A percentile compares a stretch with the other conserved stretches of the same genome.
phyloP scores from a whole-genome alignment of 2,888 invertebrate genomes.

The Cataglyphis altisquamis region DNA sequence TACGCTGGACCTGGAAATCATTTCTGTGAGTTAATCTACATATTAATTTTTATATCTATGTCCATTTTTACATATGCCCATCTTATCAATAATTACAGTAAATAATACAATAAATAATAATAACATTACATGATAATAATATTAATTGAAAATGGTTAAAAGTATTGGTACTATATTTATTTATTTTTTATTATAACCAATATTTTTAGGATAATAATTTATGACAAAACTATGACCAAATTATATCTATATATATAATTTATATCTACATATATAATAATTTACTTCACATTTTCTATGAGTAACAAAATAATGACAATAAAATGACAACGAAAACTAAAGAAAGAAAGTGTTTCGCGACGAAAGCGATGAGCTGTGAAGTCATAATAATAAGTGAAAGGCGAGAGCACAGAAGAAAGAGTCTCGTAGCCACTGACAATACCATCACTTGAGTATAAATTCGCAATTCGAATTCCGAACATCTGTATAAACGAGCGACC shows the following conservation, averaged over 20 bases:
- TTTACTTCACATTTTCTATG: background rate
- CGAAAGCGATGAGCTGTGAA: conserved; percentile 10
- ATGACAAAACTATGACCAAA: background rate
- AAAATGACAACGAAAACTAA: background rate
- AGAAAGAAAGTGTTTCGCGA: conserved; percentile 6
- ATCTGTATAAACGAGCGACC: conserved; percentile 50
- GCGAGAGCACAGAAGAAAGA: conserved; percentile 16
- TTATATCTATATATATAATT: too few species aligned
- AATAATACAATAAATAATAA: background rate
- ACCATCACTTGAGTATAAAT: conserved; percentile 38
- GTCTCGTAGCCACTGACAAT: conserved; percentile 36
- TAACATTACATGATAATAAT: background rate
- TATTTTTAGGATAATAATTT: background rate
- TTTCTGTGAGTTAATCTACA: conserved; percentile 91
- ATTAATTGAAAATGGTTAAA: background rate
- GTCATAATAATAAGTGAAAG: conserved; percentile 46
- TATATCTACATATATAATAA: too few species aligned
- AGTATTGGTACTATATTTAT: background rate
- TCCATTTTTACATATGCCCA: background rate
- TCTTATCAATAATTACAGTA: background rate
- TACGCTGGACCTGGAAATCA: conserved; percentile 99
- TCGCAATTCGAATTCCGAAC: conserved; percentile 53
- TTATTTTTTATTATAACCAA: background rate
- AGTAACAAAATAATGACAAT: background rate
- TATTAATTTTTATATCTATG: background rate